These are phyloP conservation scores for Cichlasoma orientale DNA, from an alignment of 2,797 vertebrate genomes.

Conservation along the genomic window DNA sequence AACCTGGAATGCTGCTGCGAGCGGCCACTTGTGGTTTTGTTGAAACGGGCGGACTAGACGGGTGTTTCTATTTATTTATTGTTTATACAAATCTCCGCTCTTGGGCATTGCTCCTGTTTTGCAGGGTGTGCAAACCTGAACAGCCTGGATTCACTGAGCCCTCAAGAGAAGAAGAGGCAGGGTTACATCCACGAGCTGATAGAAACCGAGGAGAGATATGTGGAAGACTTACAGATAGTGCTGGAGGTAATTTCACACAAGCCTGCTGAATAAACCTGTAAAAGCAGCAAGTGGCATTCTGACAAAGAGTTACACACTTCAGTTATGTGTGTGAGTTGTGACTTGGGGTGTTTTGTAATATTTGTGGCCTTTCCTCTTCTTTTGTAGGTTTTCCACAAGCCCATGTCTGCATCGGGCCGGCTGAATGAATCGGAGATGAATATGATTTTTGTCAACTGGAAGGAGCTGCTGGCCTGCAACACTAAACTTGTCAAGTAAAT, in stretches of 20 bases:
- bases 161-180: conserved; percentile 92
- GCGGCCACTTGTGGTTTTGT: not conserved
- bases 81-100: not conserved
- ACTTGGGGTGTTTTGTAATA: not conserved
- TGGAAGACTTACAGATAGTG: conserved; percentile 91
- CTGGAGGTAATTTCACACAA: conserved; percentile 83
- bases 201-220: conserved; percentile 91
- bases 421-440: conserved; percentile 88
- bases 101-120: conserved; percentile 23
- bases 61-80: not conserved
- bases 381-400: conserved; percentile 91
- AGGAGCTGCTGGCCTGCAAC: conserved; percentile 92
- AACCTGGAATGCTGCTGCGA: not conserved
- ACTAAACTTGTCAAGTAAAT: conserved; percentile 93
- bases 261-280: not conserved
- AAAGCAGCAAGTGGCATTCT: not conserved
- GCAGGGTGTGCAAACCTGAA: conserved; percentile 93
- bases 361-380: not conserved
- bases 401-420: conserved; percentile 89
- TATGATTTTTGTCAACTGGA: conserved; percentile 97
- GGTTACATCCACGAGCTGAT: conserved; percentile 96
- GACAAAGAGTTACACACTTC: not conserved
- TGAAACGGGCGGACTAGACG: not conserved
- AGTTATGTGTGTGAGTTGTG: not conserved
- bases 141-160: conserved; percentile 89